Conservation (phyloP, 2,888 invertebrate species). For the Polietes domitor region DNA sequence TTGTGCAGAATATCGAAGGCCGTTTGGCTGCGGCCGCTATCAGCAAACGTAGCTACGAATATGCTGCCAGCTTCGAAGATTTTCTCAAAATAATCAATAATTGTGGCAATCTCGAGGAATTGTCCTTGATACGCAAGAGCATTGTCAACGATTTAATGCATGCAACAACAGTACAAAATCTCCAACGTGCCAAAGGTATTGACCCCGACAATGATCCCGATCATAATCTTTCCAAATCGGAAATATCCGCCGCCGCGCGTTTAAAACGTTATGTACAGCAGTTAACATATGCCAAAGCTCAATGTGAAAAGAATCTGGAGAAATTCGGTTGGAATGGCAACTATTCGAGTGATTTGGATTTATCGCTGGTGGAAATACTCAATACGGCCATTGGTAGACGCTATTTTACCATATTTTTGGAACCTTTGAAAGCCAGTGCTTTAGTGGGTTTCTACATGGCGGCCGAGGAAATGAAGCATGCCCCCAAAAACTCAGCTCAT, state of each 20-base stretch:
- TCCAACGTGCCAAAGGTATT: slow-evolving; percentile 90
- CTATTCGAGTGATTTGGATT: slow-evolving; percentile 82
- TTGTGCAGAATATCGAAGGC: slow-evolving; percentile 91
- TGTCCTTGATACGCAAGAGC: slow-evolving; percentile 91
- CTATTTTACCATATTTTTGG: slow-evolving; percentile 90
- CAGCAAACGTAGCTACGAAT: slow-evolving; percentile 91
- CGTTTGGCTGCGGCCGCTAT: slow-evolving; percentile 90
- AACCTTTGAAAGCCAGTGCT: slow-evolving; percentile 91
- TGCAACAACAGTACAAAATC: slow-evolving; percentile 94
- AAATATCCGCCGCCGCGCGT: slow-evolving; percentile 90
- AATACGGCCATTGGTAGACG: slow-evolving; percentile 91
- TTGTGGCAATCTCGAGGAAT: slow-evolving; percentile 90
- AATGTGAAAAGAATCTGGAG: slow-evolving; percentile 89
- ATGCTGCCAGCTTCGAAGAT: slow-evolving; percentile 94
- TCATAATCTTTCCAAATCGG: slow-evolving; percentile 86
- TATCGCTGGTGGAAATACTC: slow-evolving; percentile 88
- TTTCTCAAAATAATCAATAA: slow-evolving; percentile 92
- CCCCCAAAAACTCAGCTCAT: slow-evolving; percentile 90
- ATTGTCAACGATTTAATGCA: slow-evolving; percentile 97
- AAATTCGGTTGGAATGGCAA: slow-evolving; percentile 90
- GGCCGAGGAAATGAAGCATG: slow-evolving; percentile 90
- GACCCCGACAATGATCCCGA: slow-evolving; percentile 79
- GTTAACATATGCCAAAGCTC: slow-evolving; percentile 89
- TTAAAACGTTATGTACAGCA: slow-evolving; percentile 92
- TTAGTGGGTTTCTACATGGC: slow-evolving; percentile 93